Percentiles rank a stretch among this genome's conserved stretches.
Evolutionary conservation across 2,797 vertebrate genomes (phyloP).

Genomic region (Myotis vivesi): DNA sequence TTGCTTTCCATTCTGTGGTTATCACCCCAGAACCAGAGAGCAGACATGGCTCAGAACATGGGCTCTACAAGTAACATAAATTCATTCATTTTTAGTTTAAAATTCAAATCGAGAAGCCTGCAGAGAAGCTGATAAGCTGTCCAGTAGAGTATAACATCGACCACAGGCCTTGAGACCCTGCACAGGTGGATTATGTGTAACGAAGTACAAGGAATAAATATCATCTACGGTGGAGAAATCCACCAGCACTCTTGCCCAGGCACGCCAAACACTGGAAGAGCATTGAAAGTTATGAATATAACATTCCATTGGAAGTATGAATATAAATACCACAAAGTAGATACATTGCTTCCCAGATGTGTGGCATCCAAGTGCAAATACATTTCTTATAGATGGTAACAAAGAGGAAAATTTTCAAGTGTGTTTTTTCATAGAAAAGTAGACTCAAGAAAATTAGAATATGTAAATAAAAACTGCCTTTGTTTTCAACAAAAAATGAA

Average conservation of each 20-base stretch:
- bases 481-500: background rate
- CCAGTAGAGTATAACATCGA: slow-evolving; percentile 85
- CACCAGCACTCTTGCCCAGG: slow-evolving; percentile 78
- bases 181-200: slow-evolving; percentile 88
- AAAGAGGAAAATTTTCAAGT: slow-evolving; percentile 7
- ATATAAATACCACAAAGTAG: slow-evolving; percentile 71
- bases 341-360: slow-evolving; percentile 52
- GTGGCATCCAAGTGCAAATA: slow-evolving; percentile 45
- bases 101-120: slow-evolving; percentile 91
- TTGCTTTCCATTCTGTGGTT: slow-evolving; percentile 73
- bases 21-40: slow-evolving; percentile 72
- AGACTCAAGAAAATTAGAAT: slow-evolving; percentile 22
- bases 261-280: slow-evolving; percentile 70
- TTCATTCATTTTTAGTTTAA: slow-evolving; percentile 86
- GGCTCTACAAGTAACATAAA: slow-evolving; percentile 82
- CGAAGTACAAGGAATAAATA: slow-evolving; percentile 88
- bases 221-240: slow-evolving; percentile 84
- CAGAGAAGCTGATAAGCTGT: slow-evolving; percentile 89
- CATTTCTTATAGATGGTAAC: slow-evolving; percentile 51
- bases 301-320: slow-evolving; percentile 60
- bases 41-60: slow-evolving; percentile 72
- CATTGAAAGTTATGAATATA: slow-evolving; percentile 73
- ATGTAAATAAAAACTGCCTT: background rate
- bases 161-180: slow-evolving; percentile 81
- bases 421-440: background rate